Evolutionary conservation across 2,888 invertebrate genomes (phyloP).

Genomic region (Drosophila pseudotalamancana): DNA sequence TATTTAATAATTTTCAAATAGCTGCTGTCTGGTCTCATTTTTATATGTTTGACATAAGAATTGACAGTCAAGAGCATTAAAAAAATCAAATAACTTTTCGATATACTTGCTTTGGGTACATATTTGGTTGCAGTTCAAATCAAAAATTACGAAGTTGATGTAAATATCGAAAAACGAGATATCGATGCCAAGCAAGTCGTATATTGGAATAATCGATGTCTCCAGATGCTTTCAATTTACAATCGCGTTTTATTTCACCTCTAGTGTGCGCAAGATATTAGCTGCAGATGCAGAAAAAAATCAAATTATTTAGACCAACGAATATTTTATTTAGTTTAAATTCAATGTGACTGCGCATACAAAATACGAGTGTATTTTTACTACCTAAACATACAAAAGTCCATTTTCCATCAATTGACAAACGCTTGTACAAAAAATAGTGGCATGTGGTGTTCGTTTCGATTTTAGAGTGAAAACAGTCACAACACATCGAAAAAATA

Average conservation of each 20-base stretch:
- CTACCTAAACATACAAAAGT: slow-evolving; percentile 27
- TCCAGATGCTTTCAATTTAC: neutral
- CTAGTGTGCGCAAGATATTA: slow-evolving; percentile 45
- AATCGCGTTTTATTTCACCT: slow-evolving; percentile 18
- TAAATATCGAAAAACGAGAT: neutral
- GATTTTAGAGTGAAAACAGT: slow-evolving; percentile 67
- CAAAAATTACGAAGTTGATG: neutral
- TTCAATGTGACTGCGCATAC: slow-evolving; percentile 46
- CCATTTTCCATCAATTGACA: slow-evolving; percentile 42
- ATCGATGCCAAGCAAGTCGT: neutral
- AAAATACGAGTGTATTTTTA: slow-evolving; percentile 49
- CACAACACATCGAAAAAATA: slow-evolving; percentile 60
- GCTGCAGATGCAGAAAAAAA: slow-evolving; percentile 52
- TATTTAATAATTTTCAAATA: no score
- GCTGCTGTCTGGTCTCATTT: no score
- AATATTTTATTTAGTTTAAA: slow-evolving; percentile 52
- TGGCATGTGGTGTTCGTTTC: slow-evolving; percentile 62
- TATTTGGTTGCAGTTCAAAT: no score
- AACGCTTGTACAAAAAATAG: slow-evolving; percentile 35
- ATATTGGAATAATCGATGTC: slow-evolving; percentile 10
- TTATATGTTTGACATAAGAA: no score
- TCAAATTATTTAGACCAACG: slow-evolving; percentile 34
- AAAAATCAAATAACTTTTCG: no score
- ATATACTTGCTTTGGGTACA: no score
- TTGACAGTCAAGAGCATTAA: no score